phyloP scores from a whole-genome alignment of 2,797 vertebrate genomes.

The Ispidina lecontei region DNA sequence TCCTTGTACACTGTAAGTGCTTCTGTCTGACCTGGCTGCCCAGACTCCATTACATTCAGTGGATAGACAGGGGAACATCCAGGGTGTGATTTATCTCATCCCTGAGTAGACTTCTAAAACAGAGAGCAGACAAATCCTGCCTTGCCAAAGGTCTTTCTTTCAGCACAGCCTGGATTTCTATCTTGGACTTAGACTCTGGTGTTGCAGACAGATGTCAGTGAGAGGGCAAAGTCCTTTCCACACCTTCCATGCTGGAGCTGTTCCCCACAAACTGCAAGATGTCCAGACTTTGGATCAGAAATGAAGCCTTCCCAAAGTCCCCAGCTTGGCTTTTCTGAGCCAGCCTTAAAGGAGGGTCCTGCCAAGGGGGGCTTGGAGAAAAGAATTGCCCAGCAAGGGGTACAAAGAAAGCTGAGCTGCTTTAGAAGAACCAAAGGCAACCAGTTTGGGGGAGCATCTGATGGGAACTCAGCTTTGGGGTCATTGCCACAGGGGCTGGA shows the following conservation, averaged over 20 bases:
- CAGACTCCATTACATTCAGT: not conserved
- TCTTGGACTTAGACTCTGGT: not conserved
- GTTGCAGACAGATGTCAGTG: not conserved
- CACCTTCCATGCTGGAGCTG: not conserved
- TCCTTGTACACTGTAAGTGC: not conserved
- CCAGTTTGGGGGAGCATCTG: not conserved
- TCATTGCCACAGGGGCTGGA: not conserved
- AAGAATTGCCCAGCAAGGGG: not conserved
- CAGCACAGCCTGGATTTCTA: not conserved
- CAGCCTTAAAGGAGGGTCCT: not conserved
- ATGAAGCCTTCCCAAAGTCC: not conserved
- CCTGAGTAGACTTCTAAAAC: not conserved
- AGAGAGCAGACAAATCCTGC: not conserved
- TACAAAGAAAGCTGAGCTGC: not conserved
- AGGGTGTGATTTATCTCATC: not conserved
- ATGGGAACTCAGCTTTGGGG: not conserved
- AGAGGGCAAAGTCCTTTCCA: not conserved
- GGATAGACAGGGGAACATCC: not conserved
- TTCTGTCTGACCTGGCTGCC: not conserved
- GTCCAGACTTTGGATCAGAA: not conserved
- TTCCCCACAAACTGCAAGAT: not conserved
- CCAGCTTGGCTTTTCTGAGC: not conserved
- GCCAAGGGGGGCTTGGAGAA: not conserved
- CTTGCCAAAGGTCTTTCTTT: not conserved
- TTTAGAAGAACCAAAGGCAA: not conserved